phyloP scores from a whole-genome alignment of 2,888 invertebrate species.

The Halictus ligatus region DNA sequence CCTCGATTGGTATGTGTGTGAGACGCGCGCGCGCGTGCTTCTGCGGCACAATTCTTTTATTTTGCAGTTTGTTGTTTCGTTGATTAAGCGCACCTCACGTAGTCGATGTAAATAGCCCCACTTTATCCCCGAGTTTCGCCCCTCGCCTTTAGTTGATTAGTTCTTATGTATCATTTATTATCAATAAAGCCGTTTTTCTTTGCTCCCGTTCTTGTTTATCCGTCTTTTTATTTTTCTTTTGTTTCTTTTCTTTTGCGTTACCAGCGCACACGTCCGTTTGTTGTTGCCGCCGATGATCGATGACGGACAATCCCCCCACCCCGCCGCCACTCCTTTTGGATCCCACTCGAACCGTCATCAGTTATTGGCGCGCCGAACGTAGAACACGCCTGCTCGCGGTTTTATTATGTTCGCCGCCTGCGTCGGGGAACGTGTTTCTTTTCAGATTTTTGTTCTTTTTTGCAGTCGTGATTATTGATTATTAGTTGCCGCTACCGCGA shows the following conservation, averaged over 20 bases:
- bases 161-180: conserved; percentile 15
- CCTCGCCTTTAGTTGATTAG: conserved; percentile 12
- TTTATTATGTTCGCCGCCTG: not conserved
- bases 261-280: not conserved
- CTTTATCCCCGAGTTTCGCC: conserved; percentile 29
- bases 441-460: not conserved
- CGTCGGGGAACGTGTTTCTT: conserved; percentile 9
- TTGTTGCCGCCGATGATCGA: conserved; percentile 10
- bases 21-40: conserved; percentile 47
- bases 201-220: conserved; percentile 22
- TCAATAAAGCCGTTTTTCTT: conserved; percentile 29
- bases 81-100: conserved; percentile 15
- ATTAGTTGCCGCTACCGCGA: conserved; percentile 31
- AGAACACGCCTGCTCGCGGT: not conserved
- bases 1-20: conserved; percentile 52
- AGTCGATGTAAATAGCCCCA: conserved; percentile 35
- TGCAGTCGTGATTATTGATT: conserved; percentile 26
- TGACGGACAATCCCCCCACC: not conserved
- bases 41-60: conserved; percentile 55
- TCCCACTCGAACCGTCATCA: conserved; percentile 1
- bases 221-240: too few relatives aligned
- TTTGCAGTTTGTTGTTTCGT: conserved; percentile 23
- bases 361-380: conserved; percentile 9
- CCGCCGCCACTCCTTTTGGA: not conserved
- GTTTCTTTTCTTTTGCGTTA: too few relatives aligned